Percentiles rank a stretch among this genome's conserved stretches.
Evolutionary conservation across 2,888 invertebrate genomes (phyloP).

Genomic region (Nomada ferruginata): DNA sequence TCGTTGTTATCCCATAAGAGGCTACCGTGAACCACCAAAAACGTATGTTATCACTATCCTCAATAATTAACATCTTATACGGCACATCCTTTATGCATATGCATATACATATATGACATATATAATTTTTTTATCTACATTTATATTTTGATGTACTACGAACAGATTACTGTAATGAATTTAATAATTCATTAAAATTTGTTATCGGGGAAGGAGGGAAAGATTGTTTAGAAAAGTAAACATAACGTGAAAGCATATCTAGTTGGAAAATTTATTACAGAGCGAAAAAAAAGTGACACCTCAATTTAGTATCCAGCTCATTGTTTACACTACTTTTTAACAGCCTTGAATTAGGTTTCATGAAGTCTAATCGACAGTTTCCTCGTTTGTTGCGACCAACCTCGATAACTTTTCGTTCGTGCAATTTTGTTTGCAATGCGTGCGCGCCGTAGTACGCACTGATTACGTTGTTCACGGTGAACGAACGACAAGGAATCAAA

Average conservation of each 20-base stretch:
- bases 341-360: slow-evolving; percentile 64
- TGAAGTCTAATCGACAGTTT: slow-evolving; percentile 66
- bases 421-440: slow-evolving; percentile 38
- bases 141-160: not conserved
- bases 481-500: slow-evolving; percentile 23
- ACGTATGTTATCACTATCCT: not conserved
- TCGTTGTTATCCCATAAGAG: not conserved
- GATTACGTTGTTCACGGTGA: slow-evolving; percentile 43
- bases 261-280: not conserved
- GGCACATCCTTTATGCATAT: not conserved
- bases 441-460: slow-evolving; percentile 37
- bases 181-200: not conserved
- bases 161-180: not conserved
- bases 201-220: too few species aligned
- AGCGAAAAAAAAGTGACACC: slow-evolving; percentile 20
- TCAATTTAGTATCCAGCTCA: slow-evolving; percentile 48
- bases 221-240: not conserved
- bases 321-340: slow-evolving; percentile 64
- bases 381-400: slow-evolving; percentile 63
- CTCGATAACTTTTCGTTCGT: slow-evolving; percentile 64
- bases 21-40: not conserved
- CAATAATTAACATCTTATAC: not conserved
- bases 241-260: not conserved
- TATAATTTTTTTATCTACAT: not conserved
- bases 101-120: too few species aligned